A percentile compares a stretch with the other conserved stretches of the same genome.
Evolutionary conservation across 2,888 invertebrate genomes (phyloP).

Genomic region (Crematogaster levior): DNA sequence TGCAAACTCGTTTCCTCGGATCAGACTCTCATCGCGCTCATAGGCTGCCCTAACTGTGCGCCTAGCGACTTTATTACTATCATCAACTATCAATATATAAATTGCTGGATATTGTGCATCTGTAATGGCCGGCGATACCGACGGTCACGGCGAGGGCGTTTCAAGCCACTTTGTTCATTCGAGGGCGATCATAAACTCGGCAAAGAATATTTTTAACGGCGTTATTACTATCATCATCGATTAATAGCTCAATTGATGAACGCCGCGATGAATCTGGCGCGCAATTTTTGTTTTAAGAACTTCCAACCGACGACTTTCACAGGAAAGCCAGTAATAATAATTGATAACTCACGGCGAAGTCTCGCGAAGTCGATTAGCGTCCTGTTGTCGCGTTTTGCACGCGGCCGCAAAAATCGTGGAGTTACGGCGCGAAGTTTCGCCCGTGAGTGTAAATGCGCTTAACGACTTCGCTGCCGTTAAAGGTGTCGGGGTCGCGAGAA

Average conservation of each 20-base stretch:
- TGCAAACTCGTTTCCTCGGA: background rate
- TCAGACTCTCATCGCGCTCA: constrained; percentile 1
- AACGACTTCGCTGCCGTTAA: constrained; percentile 44
- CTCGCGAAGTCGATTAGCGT: constrained; percentile 35
- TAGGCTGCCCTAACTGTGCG: too few relatives aligned
- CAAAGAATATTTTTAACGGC: constrained; percentile 17
- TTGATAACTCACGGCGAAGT: constrained; percentile 31
- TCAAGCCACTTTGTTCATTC: constrained; percentile 31
- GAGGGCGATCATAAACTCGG: constrained; percentile 35
- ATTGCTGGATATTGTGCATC: constrained; percentile 52
- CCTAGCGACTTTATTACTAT: constrained; percentile 60
- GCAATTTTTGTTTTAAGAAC: constrained; percentile 6
- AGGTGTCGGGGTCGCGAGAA: constrained; percentile 6
- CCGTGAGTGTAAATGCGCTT: constrained; percentile 21
- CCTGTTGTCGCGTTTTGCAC: constrained; percentile 29
- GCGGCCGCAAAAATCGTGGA: constrained; percentile 26
- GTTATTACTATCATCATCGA: constrained; percentile 37
- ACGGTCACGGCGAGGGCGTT: constrained; percentile 16
- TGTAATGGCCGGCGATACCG: constrained; percentile 48
- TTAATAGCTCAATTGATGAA: constrained; percentile 53
- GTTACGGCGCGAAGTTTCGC: constrained; percentile 35
- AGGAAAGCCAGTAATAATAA: constrained; percentile 24
- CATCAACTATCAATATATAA: constrained; percentile 63
- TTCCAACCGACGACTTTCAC: constrained; percentile 2
- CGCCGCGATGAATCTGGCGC: constrained; percentile 10